These are phyloP conservation scores for Mandrillus leucophaeus DNA, from an alignment of 2,113 vertebrate species.

Conservation along the genomic window DNA sequence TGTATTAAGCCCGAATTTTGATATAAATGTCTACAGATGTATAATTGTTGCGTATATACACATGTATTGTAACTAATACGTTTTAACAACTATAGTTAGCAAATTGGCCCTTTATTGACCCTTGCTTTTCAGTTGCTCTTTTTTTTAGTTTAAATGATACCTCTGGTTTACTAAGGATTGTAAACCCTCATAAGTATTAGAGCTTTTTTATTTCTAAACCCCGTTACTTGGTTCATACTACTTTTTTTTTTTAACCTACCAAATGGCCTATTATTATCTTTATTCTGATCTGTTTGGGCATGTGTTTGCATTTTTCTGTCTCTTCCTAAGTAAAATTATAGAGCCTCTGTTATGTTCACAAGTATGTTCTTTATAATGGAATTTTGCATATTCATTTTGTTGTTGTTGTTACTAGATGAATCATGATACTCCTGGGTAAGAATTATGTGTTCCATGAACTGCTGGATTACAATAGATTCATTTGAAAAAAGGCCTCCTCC, in stretches of 20 bases:
- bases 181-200: not conserved
- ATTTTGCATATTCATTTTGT: conserved; percentile 53
- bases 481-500: conserved; percentile 6
- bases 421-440: conserved; percentile 9
- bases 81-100: not conserved
- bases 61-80: not conserved
- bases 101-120: not conserved
- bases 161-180: not conserved
- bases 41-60: not conserved
- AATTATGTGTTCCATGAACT: conserved; percentile 33
- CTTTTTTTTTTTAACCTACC: not conserved
- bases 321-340: conserved; percentile 53
- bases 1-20: not conserved
- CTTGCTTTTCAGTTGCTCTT: not conserved
- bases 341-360: conserved; percentile 23
- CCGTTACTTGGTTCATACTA: not conserved
- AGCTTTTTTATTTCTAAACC: conserved; percentile 29
- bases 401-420: conserved; percentile 49
- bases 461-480: conserved; percentile 1
- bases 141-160: not conserved
- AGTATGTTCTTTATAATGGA: not conserved
- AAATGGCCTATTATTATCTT: not conserved
- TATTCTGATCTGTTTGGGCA: conserved; percentile 10
- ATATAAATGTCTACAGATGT: not conserved
- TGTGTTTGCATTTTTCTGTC: conserved; percentile 44